Conservation (phyloP, 2,797 vertebrate species). For the Rhynchotus rufescens region DNA sequence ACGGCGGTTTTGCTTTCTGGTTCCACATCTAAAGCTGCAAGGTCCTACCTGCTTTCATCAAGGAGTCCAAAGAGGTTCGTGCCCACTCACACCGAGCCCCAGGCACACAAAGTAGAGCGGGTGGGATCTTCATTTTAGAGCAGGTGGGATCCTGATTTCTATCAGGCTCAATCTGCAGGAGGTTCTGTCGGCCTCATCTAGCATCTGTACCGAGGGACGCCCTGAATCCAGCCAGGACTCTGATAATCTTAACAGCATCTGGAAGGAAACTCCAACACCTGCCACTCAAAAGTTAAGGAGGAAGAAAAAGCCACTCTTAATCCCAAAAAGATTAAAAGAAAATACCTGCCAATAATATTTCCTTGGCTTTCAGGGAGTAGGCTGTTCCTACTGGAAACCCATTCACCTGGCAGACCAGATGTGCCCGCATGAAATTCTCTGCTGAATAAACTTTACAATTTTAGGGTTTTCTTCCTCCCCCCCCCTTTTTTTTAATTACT, state of each 20-base stretch:
- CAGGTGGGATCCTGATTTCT: neutral
- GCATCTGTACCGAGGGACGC: neutral
- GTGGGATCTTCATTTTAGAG: neutral
- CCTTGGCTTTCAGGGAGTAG: neutral
- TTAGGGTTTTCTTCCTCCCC: neutral
- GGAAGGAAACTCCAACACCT: slow-evolving; percentile 2
- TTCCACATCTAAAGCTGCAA: neutral
- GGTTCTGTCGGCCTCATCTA: neutral
- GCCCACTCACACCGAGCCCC: neutral
- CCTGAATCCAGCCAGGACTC: neutral
- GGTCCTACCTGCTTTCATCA: neutral
- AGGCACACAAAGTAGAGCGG: slow-evolving; percentile 2
- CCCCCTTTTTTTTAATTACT: slow-evolving; percentile 42
- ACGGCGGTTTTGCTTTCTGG: neutral
- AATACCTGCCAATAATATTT: neutral
- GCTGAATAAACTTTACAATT: slow-evolving; percentile 51
- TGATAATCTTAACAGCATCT: neutral
- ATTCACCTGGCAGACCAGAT: slow-evolving; percentile 11
- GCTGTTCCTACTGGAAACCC: slow-evolving; percentile 7
- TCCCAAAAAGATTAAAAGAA: neutral
- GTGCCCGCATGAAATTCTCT: neutral
- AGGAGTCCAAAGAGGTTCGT: neutral
- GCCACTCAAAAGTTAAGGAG: neutral
- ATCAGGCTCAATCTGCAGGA: neutral
- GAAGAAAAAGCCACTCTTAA: neutral